Percentiles rank a stretch among this genome's conserved stretches.
Conservation (phyloP, 2,797 vertebrate genomes). For the Poecile montanus region DNA sequence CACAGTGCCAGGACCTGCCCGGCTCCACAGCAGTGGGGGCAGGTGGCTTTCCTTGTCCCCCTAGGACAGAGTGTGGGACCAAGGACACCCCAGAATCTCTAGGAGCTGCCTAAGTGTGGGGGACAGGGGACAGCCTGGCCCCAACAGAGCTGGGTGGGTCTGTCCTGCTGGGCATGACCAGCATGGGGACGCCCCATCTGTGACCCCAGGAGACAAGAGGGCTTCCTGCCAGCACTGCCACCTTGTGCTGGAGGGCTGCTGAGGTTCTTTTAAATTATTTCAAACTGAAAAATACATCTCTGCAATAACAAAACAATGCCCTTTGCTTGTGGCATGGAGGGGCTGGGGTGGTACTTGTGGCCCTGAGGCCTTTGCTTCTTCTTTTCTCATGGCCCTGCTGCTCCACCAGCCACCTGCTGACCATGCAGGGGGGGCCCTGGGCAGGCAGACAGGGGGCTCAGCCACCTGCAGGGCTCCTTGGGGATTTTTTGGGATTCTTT, state of each 20-base stretch:
- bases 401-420: not conserved
- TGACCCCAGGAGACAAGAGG: not conserved
- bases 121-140: not conserved
- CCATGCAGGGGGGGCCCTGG: accelerated
- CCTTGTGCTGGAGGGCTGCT: not conserved
- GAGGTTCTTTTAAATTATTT: slow-evolving; percentile 71
- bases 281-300: not conserved
- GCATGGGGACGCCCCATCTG: accelerated
- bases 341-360: not conserved
- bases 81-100: not conserved
- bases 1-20: accelerated
- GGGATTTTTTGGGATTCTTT: not conserved
- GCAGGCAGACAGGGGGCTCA: accelerated
- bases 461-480: not conserved
- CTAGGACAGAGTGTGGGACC: not conserved
- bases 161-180: not conserved
- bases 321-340: not conserved
- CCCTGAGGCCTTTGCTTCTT: not conserved
- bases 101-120: not conserved
- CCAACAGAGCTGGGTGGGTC: not conserved
- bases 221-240: not conserved
- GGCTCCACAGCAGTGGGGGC: not conserved
- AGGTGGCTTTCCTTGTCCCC: accelerated
- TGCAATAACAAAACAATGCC: not conserved
- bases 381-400: not conserved